Conservation (phyloP, 1,140 invertebrate genomes). For the Paralvinella palmiformis region DNA sequence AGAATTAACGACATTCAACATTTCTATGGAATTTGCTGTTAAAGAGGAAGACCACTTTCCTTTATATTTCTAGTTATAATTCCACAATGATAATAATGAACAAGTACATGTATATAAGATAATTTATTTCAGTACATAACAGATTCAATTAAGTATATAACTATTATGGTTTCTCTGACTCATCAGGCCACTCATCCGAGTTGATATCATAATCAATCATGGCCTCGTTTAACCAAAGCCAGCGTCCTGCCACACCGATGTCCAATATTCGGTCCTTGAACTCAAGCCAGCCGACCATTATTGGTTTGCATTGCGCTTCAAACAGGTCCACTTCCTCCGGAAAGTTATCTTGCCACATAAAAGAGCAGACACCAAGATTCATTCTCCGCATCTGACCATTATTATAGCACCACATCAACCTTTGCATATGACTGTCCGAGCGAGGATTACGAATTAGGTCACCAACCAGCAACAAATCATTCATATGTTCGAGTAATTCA, state of each 20-base stretch:
- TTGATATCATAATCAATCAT: conserved; percentile 76
- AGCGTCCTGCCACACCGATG: conserved; percentile 68
- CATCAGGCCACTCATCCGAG: conserved; percentile 49
- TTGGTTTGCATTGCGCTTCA: conserved; percentile 65
- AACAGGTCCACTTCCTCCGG: conserved; percentile 62
- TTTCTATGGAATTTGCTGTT: too few species aligned
- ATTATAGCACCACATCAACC: conserved; percentile 61
- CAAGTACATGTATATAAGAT: too few species aligned
- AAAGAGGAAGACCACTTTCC: too few species aligned
- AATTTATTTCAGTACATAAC: too few species aligned
- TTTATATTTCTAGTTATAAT: too few species aligned
- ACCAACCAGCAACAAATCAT: conserved; percentile 62
- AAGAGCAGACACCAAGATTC: conserved; percentile 64
- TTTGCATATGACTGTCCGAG: conserved; percentile 60
- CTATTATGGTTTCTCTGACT: too few species aligned
- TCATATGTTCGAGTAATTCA: conserved; percentile 55
- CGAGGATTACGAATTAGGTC: conserved; percentile 61
- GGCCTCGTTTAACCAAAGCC: conserved; percentile 64
- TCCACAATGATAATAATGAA: too few species aligned
- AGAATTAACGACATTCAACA: too few species aligned
- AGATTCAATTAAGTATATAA: too few species aligned
- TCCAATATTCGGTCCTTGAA: conserved; percentile 61
- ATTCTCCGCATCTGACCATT: conserved; percentile 60
- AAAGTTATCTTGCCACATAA: conserved; percentile 69
- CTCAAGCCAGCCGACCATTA: conserved; percentile 50